Evolutionary conservation across 2,888 invertebrate species (phyloP), one percentile per base, ranked within the genome.

Genomic region (Erpobdella octoculata): DNA sequence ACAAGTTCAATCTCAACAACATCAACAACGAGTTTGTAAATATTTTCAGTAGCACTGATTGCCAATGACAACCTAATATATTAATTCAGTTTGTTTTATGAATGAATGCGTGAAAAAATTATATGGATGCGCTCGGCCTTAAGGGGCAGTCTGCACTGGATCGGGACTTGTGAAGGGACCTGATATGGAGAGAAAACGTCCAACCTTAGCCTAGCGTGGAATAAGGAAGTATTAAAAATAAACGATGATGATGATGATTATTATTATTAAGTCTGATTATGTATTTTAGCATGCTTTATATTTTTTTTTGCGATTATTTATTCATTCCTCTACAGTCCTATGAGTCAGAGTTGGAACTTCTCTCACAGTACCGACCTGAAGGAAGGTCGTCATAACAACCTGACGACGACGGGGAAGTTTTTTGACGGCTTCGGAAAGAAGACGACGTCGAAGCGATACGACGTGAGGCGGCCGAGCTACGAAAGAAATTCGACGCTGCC

Each of bases 291-390:
- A 9, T 25, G 8, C 12, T n/a, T 59, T 12, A 59, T 15, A n/a
- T 12, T 59, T 12, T 59, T 59, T 9, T n/a, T n/a, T 9, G 21
- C 21, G 25, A 15, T n/a, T n/a, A n/a, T 15, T 12, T 9, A 9
- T n/a, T n/a, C 21, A 59, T n/a, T n/a, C 12, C 9, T 65, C 35
- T 69, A 9, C 58, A 69, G 69, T 53, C 69, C 69, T 2, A 69
- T 69, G 69, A 69, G 69, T 48, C 69, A 69, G 21, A 69, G 69
- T 46, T 69, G 69, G 69, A 69, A 69, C 58, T 69, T 69, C 21
- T 33, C 69, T 8, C 33, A 69, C 58, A 37, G 46, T 36, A 15
- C 21, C 15, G 69, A 69, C 3, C 18, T 33, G 6, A 53, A 48
- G n/a, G 58, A 58, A 12, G 18, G 21, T 46, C 28, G 68, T 46